phyloP scores from a whole-genome alignment of 2,888 invertebrate genomes.

The Euzetes globulus region DNA sequence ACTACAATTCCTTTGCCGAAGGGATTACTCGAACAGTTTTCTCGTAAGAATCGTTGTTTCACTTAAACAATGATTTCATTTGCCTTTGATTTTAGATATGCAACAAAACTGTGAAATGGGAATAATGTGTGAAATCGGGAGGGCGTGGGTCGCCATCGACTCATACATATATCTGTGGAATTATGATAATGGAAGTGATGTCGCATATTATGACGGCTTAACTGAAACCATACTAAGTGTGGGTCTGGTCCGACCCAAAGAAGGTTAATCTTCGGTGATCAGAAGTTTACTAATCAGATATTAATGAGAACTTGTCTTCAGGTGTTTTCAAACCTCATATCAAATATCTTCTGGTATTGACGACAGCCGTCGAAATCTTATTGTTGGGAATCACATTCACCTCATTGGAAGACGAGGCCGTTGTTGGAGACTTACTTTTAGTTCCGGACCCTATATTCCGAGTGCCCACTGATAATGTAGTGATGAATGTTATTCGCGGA shows the following conservation, averaged over 20 bases:
- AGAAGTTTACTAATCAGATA: background rate
- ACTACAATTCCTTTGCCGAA: conserved; percentile 82
- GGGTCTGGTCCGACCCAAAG: conserved; percentile 74
- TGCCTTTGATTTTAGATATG: conserved; percentile 59
- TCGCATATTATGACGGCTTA: conserved; percentile 92
- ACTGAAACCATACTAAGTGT: conserved; percentile 90
- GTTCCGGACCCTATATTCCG: conserved; percentile 91
- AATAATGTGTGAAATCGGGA: conserved; percentile 85
- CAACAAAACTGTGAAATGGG: conserved; percentile 96
- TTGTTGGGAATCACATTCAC: conserved; percentile 65
- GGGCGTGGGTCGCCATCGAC: conserved; percentile 96
- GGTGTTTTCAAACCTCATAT: conserved; percentile 84
- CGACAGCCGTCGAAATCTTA: conserved; percentile 90
- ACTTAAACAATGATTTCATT: background rate
- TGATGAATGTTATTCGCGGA: conserved; percentile 72
- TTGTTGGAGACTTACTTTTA: conserved; percentile 64
- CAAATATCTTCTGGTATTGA: conserved; percentile 78
- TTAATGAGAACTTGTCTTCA: conserved; percentile 39
- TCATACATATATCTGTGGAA: conserved; percentile 98
- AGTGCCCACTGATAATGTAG: conserved; percentile 77
- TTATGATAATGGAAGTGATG: conserved; percentile 86
- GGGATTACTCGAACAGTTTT: conserved; percentile 89
- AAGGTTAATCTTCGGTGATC: conserved; percentile 45
- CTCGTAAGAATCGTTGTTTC: conserved; percentile 56
- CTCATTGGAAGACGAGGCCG: background rate